Percentiles rank a stretch among this genome's conserved stretches.
These are phyloP conservation scores for Cladorhizidae sp. DNA, from an alignment of 37 sponge, comb jelly and placozoan genomes.

Conservation along the genomic window DNA sequence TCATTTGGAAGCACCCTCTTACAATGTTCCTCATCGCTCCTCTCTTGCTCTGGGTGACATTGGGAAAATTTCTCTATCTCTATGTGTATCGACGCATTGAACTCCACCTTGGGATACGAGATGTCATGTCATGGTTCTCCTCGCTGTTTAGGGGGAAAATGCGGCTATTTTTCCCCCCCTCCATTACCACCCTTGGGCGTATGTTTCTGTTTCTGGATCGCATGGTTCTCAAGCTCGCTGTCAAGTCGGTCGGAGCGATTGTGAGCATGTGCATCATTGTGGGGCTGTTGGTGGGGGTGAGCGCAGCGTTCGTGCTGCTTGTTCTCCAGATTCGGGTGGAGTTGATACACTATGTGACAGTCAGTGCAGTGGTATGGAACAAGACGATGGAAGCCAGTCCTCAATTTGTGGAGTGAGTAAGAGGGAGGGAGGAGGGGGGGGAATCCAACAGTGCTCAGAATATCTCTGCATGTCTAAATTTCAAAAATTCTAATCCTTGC, in stretches of 20 bases:
- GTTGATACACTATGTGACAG: slow-evolving; percentile 34
- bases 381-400: slow-evolving; percentile 34
- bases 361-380: slow-evolving; percentile 40
- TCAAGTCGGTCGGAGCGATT: slow-evolving; percentile 24
- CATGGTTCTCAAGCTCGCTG: not conserved
- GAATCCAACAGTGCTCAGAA: too few species aligned
- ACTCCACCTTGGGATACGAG: not conserved
- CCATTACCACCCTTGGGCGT: slow-evolving; percentile 16
- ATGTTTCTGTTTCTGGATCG: slow-evolving; percentile 22
- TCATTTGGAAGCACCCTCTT: slow-evolving; percentile 39
- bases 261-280: slow-evolving; percentile 45
- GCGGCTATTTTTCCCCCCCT: slow-evolving; percentile 18
- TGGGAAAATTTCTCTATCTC: not conserved
- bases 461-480: too few species aligned
- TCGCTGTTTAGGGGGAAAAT: not conserved
- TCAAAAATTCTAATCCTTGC: too few species aligned
- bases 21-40: slow-evolving; percentile 27
- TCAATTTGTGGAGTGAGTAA: slow-evolving; percentile 32
- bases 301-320: slow-evolving; percentile 22
- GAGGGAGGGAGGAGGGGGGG: too few species aligned
- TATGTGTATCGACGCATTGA: not conserved
- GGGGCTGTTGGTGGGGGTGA: slow-evolving; percentile 34
- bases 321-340: slow-evolving; percentile 66
- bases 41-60: slow-evolving; percentile 12
- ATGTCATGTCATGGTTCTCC: not conserved